Evolutionary conservation across 2,888 invertebrate species (phyloP), one percentile per base, ranked within the genome.

Genomic region (Diplolepis rosae): DNA sequence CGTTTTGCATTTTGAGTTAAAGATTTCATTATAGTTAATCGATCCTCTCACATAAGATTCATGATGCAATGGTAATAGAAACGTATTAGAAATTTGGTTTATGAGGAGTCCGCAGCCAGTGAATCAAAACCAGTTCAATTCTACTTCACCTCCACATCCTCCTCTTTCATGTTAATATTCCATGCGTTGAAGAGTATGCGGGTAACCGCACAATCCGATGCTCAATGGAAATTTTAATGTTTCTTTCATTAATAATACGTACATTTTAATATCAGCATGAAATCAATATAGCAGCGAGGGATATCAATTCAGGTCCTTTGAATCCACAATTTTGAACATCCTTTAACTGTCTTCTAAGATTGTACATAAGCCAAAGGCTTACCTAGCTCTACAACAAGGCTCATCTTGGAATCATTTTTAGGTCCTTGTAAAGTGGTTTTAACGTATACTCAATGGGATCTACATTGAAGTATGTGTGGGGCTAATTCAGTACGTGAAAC

Each of bases 11-110:
- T n/a, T n/a, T n/a, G n/a, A n/a, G n/a, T n/a, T n/a, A n/a, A n/a
- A n/a, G n/a, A n/a, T n/a, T 56, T 22, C 24, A 56, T 56, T 32
- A 35, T 24, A 13, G 18, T 70, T 73, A 74, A 76, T 83, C 79
- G 79, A 78, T 76, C 51, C 69, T 39, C 51, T 51, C 75, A 75
- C 72, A 73, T 74, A 75, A 68, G 72, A 70, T 68, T 68, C 71
- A 69, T 69, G 71, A 18, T 35, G 45, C 15, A 72, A 50, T 30
- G 71, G 68, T 51, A 67, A 75, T 77, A 68, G 70, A 71, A 69
- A 73, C 72, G 76, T 74, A 80, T 79, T 80, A 79, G 32, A 54
- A 66, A 75, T 76, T 67, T 74, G 76, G 80, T 79, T 79, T 75
- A 71, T 70, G 75, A 75, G 77, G 70, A 77, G 75, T 76, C 75